phyloP scores from a whole-genome alignment of 2,113 vertebrate genomes.

The Tautogolabrus adspersus region DNA sequence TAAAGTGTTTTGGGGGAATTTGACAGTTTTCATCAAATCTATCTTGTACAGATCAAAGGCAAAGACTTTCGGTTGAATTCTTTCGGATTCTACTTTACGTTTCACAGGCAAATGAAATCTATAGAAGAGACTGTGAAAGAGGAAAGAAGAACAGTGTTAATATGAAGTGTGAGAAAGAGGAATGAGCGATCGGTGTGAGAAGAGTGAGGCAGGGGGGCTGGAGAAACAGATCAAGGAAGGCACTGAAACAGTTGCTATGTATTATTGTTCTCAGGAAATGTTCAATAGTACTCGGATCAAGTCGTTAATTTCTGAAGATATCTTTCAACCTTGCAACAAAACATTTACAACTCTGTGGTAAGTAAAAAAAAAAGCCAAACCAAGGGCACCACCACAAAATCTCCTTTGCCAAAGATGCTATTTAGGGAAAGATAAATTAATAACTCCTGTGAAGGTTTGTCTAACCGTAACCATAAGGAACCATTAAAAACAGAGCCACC shows the following conservation, averaged over 20 bases:
- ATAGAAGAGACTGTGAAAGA: slow-evolving; percentile 10
- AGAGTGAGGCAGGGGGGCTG: background rate
- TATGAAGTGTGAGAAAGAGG: slow-evolving; percentile 11
- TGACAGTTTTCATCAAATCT: slow-evolving; percentile 18
- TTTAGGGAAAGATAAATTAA: background rate
- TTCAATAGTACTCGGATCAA: slow-evolving; percentile 28
- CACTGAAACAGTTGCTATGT: background rate
- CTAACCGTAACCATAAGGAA: background rate
- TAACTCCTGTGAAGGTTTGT: background rate
- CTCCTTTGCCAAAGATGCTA: background rate
- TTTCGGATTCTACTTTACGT: slow-evolving; percentile 13
- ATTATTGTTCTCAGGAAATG: background rate
- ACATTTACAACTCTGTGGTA: background rate
- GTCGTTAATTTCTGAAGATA: background rate
- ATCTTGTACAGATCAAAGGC: slow-evolving; percentile 2
- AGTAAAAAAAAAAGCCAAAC: background rate
- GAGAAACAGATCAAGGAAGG: slow-evolving; percentile 5
- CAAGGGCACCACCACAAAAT: background rate
- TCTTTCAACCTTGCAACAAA: slow-evolving; percentile 9
- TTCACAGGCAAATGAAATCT: slow-evolving; percentile 11
- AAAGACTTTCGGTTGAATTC: background rate
- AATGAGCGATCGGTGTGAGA: slow-evolving; percentile 4
- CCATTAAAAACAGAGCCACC: background rate
- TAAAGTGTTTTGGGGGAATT: slow-evolving; percentile 17
- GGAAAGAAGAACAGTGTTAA: background rate